phyloP scores from a whole-genome alignment of 2,888 invertebrate species.

The Drosophila percnosoma region DNA sequence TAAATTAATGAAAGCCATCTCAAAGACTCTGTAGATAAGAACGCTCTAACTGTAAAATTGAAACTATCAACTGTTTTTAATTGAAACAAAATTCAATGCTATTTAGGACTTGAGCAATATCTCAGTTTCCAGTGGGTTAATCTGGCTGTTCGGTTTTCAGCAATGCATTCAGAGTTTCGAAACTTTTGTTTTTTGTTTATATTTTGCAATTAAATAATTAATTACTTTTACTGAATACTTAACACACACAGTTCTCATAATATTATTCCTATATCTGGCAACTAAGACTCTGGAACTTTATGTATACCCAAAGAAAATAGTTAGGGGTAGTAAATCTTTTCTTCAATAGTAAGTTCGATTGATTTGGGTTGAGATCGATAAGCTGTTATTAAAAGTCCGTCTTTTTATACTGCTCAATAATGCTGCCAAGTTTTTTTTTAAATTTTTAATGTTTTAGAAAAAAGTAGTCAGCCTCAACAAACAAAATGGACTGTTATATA shows the following conservation, averaged over 20 bases:
- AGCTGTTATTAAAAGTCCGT: neutral
- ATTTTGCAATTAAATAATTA: too few species aligned
- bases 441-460: too few species aligned
- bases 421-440: too few species aligned
- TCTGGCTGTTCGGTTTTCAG: neutral
- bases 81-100: neutral
- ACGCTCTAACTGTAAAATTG: neutral
- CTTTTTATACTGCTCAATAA: neutral
- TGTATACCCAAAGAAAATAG: neutral
- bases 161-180: too few species aligned
- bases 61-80: neutral
- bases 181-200: too few species aligned
- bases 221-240: too few species aligned
- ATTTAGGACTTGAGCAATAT: neutral
- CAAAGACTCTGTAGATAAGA: neutral
- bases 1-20: neutral
- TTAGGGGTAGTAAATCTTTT: neutral
- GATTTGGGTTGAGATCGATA: neutral
- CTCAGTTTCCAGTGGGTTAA: neutral
- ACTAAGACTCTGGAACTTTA: neutral
- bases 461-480: neutral
- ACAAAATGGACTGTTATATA: fast-evolving
- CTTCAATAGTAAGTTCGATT: neutral
- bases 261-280: neutral
- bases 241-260: too few species aligned